Evolutionary conservation across 2,888 invertebrate species (phyloP).

Genomic region (Creontiades dilutus): DNA sequence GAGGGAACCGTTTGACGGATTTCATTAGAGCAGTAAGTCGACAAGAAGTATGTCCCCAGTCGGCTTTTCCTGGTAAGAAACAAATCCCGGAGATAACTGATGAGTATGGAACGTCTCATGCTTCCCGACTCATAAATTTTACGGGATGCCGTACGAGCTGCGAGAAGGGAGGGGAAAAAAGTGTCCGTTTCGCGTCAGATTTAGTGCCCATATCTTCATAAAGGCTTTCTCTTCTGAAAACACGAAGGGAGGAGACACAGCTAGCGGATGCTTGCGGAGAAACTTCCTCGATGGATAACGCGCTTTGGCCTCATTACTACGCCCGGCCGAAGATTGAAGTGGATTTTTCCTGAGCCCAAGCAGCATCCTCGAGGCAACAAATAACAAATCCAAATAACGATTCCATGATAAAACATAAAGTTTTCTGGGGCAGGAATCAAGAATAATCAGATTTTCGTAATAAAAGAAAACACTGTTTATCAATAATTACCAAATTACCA

Average conservation of each 20-base stretch:
- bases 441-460: too few relatives aligned
- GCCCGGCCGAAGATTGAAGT: not conserved
- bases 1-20: not conserved
- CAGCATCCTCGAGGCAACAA: too few relatives aligned
- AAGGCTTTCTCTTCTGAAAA: constrained; percentile 30
- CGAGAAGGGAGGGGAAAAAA: not conserved
- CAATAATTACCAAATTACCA: too few relatives aligned
- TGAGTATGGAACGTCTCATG: constrained; percentile 24
- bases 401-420: too few relatives aligned
- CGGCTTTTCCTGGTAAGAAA: not conserved
- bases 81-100: constrained; percentile 31
- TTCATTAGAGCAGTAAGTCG: not conserved
- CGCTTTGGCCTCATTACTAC: constrained; percentile 27
- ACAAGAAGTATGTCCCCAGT: not conserved
- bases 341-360: not conserved
- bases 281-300: constrained; percentile 18
- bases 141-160: constrained; percentile 8
- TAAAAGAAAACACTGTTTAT: too few relatives aligned
- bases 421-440: too few relatives aligned
- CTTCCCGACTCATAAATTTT: constrained; percentile 17
- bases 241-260: constrained; percentile 1
- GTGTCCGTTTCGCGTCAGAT: constrained; percentile 31
- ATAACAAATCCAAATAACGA: too few relatives aligned
- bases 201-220: constrained; percentile 39
- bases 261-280: constrained; percentile 27